Percentiles rank a stretch among this genome's conserved stretches.
Evolutionary conservation across 2,888 invertebrate species (phyloP).

Genomic region (Seira sanloemensis): DNA sequence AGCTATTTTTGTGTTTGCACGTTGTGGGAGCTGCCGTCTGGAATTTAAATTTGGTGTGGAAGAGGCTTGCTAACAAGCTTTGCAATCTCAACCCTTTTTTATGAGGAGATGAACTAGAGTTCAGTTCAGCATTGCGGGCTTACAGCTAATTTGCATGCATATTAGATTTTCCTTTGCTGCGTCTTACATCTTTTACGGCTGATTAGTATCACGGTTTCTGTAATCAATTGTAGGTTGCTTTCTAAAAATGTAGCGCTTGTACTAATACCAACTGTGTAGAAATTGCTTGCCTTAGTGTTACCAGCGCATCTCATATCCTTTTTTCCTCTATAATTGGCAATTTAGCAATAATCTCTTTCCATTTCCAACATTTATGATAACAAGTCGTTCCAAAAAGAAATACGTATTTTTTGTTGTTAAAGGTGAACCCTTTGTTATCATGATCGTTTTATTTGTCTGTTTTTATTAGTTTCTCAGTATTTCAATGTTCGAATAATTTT

Average conservation of each 20-base stretch:
- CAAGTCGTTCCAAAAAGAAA: constrained; percentile 11
- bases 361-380: constrained; percentile 36
- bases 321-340: constrained; percentile 59
- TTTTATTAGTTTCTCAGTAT: not conserved
- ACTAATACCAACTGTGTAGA: not conserved
- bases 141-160: constrained; percentile 18
- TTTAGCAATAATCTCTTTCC: constrained; percentile 63
- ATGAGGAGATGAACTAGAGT: too few relatives aligned
- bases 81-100: constrained; percentile 12
- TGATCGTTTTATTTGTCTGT: not conserved
- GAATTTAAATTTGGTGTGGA: not conserved
- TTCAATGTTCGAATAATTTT: not conserved
- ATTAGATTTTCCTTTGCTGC: not conserved
- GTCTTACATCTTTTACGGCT: constrained; percentile 12
- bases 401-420: not conserved
- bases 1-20: constrained; percentile 3
- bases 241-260: not conserved
- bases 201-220: not conserved
- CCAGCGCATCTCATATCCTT: constrained; percentile 23
- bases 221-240: constrained; percentile 4
- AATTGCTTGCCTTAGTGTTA: not conserved
- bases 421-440: constrained; percentile 13
- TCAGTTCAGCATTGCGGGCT: not conserved
- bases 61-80: not conserved
- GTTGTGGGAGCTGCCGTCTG: not conserved